phyloP scores from a whole-genome alignment of 2,888 invertebrate genomes.

The Coremacera marginata region DNA sequence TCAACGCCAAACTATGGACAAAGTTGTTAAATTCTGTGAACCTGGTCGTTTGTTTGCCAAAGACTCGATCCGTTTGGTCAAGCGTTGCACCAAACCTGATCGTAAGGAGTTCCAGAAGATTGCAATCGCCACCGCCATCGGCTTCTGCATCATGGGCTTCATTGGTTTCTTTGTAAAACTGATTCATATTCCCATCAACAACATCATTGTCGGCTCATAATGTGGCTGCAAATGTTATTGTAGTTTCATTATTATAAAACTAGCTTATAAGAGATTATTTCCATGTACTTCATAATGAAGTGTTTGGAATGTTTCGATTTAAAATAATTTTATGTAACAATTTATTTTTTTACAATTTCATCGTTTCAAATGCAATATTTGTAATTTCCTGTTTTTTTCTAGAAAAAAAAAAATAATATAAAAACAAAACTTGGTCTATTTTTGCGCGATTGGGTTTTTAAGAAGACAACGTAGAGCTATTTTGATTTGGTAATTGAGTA shows the following conservation, averaged over 20 bases:
- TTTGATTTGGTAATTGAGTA: too few relatives aligned
- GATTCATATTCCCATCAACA: conserved; percentile 99
- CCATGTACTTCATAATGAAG: conserved; percentile 25
- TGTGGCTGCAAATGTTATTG: conserved; percentile 27
- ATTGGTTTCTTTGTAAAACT: conserved; percentile 99
- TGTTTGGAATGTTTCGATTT: conserved; percentile 20
- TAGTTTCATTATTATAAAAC: conserved; percentile 2
- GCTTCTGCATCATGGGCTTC: conserved; percentile 99
- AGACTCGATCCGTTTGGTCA: conserved; percentile 97
- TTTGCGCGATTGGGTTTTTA: background rate
- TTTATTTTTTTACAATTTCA: conserved; percentile 15
- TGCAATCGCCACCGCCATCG: conserved; percentile 98
- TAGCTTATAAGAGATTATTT: conserved; percentile 32
- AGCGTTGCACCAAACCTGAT: conserved; percentile 99
- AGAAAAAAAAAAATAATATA: background rate
- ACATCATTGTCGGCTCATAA: conserved; percentile 91
- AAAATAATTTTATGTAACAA: conserved; percentile 13
- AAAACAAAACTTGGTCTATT: background rate
- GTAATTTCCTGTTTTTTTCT: conserved; percentile 19
- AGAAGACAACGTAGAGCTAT: too few relatives aligned
- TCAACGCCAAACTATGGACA: conserved; percentile 85
- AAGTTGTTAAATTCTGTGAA: conserved; percentile 93
- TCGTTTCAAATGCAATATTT: conserved; percentile 15
- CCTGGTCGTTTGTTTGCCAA: conserved; percentile 97
- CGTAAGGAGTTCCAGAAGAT: conserved; percentile 99